Conservation (phyloP, 2,888 invertebrate species). For the Sipha maydis region DNA sequence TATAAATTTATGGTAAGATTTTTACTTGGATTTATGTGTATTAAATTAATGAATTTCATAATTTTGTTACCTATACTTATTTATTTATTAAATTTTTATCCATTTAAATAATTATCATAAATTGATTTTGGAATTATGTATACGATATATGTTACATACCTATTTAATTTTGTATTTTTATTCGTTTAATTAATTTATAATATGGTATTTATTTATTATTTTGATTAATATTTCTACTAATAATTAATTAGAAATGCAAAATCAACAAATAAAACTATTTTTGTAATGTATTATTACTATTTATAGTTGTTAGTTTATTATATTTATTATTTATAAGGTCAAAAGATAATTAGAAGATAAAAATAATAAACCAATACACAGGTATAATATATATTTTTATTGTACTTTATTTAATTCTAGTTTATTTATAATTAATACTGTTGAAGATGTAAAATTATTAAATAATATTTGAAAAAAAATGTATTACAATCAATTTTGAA, state of each 20-base stretch:
- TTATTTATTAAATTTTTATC: not conserved
- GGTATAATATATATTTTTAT: not conserved
- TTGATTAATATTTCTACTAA: too few species aligned
- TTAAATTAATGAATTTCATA: not conserved
- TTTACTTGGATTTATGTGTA: not conserved
- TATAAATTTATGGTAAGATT: conserved; percentile 73
- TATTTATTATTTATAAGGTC: not conserved
- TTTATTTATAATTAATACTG: not conserved
- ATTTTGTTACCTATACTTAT: not conserved
- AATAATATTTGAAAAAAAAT: too few species aligned
- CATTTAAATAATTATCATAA: not conserved
- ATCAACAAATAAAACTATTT: not conserved
- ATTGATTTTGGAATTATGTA: not conserved
- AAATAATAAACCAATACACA: not conserved
- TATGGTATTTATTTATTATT: too few species aligned
- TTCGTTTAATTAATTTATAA: too few species aligned
- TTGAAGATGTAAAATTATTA: not conserved
- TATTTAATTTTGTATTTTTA: too few species aligned
- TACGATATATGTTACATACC: not conserved
- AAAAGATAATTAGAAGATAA: not conserved
- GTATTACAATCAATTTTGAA: too few species aligned
- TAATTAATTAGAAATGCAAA: not conserved
- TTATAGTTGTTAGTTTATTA: not conserved
- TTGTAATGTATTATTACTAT: not conserved
- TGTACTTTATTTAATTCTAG: not conserved